Evolutionary conservation across 2,888 invertebrate species (phyloP).

Genomic region (Ceriagrion tenellum): DNA sequence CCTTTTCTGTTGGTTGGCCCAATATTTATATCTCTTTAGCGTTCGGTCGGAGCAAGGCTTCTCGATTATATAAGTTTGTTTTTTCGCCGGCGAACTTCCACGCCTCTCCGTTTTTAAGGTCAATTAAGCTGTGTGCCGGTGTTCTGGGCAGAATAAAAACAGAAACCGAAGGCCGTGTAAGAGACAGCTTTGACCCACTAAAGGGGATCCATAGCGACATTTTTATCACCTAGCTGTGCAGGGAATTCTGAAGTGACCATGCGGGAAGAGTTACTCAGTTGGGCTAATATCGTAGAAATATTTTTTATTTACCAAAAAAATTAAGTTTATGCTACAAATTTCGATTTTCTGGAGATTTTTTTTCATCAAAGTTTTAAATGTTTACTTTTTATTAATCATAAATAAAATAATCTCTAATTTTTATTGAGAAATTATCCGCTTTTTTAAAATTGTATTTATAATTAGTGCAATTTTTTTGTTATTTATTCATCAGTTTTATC

Average conservation of each 20-base stretch:
- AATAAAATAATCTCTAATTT: no score
- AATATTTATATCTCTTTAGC: background rate
- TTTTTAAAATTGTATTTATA: no score
- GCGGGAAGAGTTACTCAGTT: background rate
- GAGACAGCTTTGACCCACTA: constrained; percentile 36
- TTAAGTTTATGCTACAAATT: no score
- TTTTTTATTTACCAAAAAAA: no score
- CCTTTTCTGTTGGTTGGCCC: background rate
- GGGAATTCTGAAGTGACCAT: background rate
- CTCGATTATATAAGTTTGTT: background rate
- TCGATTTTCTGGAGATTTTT: no score
- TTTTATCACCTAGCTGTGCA: background rate
- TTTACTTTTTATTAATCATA: no score
- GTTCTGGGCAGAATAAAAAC: background rate
- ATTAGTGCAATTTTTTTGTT: no score
- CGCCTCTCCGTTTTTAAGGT: constrained; percentile 9
- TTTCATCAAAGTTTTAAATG: no score
- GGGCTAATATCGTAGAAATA: no score
- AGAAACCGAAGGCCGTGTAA: background rate
- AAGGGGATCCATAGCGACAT: background rate
- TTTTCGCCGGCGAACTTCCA: background rate
- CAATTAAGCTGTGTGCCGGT: constrained; percentile 49
- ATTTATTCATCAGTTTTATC: no score
- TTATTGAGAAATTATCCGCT: no score
- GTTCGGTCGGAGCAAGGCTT: background rate